Base-by-base conservation (phyloP, 2,888 invertebrate species). In the Drosophila kambysellisi region DNA sequence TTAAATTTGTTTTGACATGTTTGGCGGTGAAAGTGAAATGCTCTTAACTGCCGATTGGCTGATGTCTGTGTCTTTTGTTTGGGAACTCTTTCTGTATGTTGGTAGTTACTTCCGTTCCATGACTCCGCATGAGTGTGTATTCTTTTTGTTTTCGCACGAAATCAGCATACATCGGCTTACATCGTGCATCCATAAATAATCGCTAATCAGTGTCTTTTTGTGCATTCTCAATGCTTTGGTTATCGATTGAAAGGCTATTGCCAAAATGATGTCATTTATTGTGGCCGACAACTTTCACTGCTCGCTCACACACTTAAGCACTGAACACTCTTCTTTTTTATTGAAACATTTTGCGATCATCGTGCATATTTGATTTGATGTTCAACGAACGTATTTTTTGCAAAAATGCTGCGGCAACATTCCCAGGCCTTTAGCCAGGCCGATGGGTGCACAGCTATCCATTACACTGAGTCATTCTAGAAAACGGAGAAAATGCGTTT, bases 21-120 rank as follows among this genome's bases (percentile, higher is more conserved):
- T 87, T 89, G 85, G 82, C 87, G 90, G 90, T 91, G 91, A 90
- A 90, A 90, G 90, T 90, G 90, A 90, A 90, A 90, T 89, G 82
- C 89, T 83, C 69, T 62, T 59, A 51, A 30, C 67, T 65, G 59
- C 20, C 64, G 53, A 79, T 76, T 75, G 70, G 70, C 65, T 63
- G 61, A n/a, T 50, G 67, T 50, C 51, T 61, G 15, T 50, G 65
- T 52, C 57, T 61, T 66, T 30, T 41, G 30, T 64, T 65, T 76
- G 59, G 59, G 37, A 53, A 61, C 37, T 56, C 73, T 59, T 60
- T 51, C 9, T 37, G 39, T 15, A 30, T 7, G 15, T 25, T 68
- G 56, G 20, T 56, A 32, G 68, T 69, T 67, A 77, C 80, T 89
- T 88, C 80, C 86, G 80, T 73, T 79, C 69, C 41, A 59, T 79